phyloP scores from a whole-genome alignment of 2,797 vertebrate species.

The Rhinella marina region DNA sequence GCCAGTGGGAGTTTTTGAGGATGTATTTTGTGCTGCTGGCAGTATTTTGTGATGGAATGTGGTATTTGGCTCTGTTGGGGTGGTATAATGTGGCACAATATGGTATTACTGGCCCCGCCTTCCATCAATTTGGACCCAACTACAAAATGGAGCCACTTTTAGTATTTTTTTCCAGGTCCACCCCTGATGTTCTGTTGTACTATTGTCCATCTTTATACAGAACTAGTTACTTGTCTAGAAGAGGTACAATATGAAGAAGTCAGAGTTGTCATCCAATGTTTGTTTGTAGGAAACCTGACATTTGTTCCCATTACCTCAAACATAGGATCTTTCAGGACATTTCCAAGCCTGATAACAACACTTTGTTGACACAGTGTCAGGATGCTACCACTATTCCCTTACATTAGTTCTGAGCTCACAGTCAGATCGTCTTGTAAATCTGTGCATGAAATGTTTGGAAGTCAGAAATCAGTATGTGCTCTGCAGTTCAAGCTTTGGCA shows the following conservation, averaged over 20 bases:
- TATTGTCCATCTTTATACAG: background rate
- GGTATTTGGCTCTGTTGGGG: no score
- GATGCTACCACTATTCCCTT: constrained; percentile 67
- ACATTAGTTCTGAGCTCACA: constrained; percentile 70
- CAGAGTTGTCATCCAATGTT: background rate
- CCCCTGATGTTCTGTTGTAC: background rate
- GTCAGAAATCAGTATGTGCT: constrained; percentile 66
- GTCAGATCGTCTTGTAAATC: constrained; percentile 70
- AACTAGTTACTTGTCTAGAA: constrained; percentile 17
- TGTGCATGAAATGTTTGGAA: constrained; percentile 70
- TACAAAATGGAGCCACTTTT: no score
- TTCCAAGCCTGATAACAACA: constrained; percentile 63
- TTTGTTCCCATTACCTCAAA: constrained; percentile 22
- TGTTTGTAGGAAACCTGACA: constrained; percentile 39
- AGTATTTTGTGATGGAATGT: no score
- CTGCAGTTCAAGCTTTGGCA: constrained; percentile 30
- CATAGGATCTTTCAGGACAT: constrained; percentile 68
- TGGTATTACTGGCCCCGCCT: no score
- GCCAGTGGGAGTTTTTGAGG: no score
- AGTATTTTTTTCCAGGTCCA: no score
- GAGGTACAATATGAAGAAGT: background rate
- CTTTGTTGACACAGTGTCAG: constrained; percentile 72
- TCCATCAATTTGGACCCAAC: no score
- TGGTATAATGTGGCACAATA: no score
- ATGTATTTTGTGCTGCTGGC: no score